A percentile compares a stretch with the other conserved stretches of the same genome.
These are phyloP conservation scores for Drosophila nr. medialis DNA, from an alignment of 2,888 invertebrate genomes.

Conservation along the genomic window DNA sequence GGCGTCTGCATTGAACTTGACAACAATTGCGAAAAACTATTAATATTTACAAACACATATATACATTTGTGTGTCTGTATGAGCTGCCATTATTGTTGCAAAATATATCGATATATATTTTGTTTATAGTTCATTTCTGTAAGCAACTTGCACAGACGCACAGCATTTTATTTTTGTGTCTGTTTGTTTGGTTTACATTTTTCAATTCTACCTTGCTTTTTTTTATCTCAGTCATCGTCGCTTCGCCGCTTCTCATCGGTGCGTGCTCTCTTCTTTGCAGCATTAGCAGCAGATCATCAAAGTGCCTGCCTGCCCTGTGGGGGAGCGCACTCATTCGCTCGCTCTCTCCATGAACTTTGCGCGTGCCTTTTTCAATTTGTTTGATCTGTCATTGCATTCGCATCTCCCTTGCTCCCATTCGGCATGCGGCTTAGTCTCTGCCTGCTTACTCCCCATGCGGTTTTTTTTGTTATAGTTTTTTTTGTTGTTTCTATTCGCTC, in stretches of 20 bases:
- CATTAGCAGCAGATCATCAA: slow-evolving; percentile 24
- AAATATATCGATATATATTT: slow-evolving; percentile 48
- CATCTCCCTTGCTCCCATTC: slow-evolving; percentile 23
- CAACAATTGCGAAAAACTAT: slow-evolving; percentile 46
- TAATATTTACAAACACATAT: slow-evolving; percentile 22
- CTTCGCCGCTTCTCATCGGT: slow-evolving; percentile 4
- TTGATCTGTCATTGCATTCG: slow-evolving; percentile 55
- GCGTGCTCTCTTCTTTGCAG: slow-evolving; percentile 13
- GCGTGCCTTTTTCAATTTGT: slow-evolving; percentile 51
- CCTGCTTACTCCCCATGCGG: slow-evolving; percentile 13
- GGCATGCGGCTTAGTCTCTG: neutral
- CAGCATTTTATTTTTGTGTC: slow-evolving; percentile 56
- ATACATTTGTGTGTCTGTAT: slow-evolving; percentile 1
- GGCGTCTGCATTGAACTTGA: slow-evolving; percentile 55
- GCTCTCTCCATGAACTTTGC: slow-evolving; percentile 46
- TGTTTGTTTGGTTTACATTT: slow-evolving; percentile 74
- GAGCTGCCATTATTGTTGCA: slow-evolving; percentile 25
- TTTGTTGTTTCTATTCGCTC: slow-evolving; percentile 10
- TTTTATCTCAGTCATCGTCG: slow-evolving; percentile 27
- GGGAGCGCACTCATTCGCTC: neutral
- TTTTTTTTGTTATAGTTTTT: neutral
- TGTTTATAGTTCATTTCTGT: slow-evolving; percentile 72
- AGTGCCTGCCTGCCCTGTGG: slow-evolving; percentile 17
- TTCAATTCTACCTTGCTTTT: slow-evolving; percentile 37
- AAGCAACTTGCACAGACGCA: slow-evolving; percentile 29